Evolutionary conservation across 2,797 vertebrate genomes (phyloP).

Genomic region (Pseudomugil tenellus): DNA sequence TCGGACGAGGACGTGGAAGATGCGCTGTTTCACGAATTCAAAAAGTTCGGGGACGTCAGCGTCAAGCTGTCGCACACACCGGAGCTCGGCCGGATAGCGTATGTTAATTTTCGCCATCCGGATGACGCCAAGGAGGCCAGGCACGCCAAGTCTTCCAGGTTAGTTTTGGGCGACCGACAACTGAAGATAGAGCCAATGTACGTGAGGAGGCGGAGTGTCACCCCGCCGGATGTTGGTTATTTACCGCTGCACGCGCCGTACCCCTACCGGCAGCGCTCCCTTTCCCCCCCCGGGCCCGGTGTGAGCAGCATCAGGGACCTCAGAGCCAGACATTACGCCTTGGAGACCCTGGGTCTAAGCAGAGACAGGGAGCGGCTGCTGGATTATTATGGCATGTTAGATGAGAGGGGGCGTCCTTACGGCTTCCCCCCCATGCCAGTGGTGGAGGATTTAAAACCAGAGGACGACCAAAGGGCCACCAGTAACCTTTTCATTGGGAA

Average conservation of each 20-base stretch:
- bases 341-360: constrained; percentile 87
- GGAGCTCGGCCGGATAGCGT: constrained; percentile 93
- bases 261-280: constrained; percentile 90
- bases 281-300: constrained; percentile 89
- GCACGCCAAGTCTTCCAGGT: constrained; percentile 90
- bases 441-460: constrained; percentile 93
- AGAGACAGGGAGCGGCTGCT: constrained; percentile 90
- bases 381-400: constrained; percentile 92
- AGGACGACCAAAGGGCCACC: constrained; percentile 96
- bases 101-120: constrained; percentile 94
- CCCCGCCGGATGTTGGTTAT: constrained; percentile 88
- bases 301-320: constrained; percentile 86
- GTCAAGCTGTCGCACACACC: constrained; percentile 95
- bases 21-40: constrained; percentile 95
- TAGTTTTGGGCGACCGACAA: constrained; percentile 91
- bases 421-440: constrained; percentile 83
- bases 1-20: constrained; percentile 95
- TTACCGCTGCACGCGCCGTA: constrained; percentile 87
- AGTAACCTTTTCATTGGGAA: constrained; percentile 97
- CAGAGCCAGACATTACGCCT: constrained; percentile 86
- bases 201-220: constrained; percentile 88
- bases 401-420: constrained; percentile 90
- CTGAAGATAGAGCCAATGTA: constrained; percentile 96
- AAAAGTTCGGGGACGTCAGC: constrained; percentile 96
- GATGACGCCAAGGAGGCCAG: constrained; percentile 94